phyloP scores from a whole-genome alignment of 1,140 invertebrate genomes.

The Phymastichus coffea region DNA sequence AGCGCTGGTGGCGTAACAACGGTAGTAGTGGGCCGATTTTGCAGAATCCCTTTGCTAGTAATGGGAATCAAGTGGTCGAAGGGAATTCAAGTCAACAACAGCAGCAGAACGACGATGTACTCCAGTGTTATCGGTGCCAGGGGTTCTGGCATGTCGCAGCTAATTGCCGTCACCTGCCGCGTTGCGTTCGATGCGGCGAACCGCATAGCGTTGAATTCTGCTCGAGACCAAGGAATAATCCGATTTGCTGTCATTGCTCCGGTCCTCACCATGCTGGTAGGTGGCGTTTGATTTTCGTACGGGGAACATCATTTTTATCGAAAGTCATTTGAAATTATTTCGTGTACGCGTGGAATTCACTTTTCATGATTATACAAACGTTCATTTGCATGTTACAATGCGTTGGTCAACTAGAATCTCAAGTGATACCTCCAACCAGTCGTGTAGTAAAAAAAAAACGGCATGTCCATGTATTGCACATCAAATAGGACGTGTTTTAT shows the following conservation, averaged over 20 bases:
- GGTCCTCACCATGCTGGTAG: conserved; percentile 59
- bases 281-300: conserved; percentile 1
- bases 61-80: neutral
- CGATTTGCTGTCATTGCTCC: conserved; percentile 58
- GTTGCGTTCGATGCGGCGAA: conserved; percentile 60
- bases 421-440: too few relatives aligned
- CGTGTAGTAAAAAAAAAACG: too few relatives aligned
- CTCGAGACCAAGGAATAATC: conserved; percentile 52
- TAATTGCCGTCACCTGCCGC: conserved; percentile 53
- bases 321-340: too few relatives aligned
- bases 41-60: neutral
- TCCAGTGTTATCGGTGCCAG: conserved; percentile 58
- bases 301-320: too few relatives aligned
- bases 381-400: too few relatives aligned
- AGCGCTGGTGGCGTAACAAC: conserved; percentile 45
- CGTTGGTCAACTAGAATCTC: too few relatives aligned
- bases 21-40: conserved; percentile 1
- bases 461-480: too few relatives aligned
- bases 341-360: too few relatives aligned
- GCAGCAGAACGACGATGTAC: conserved; percentile 42
- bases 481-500: too few relatives aligned
- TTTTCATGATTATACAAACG: too few relatives aligned
- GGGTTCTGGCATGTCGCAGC: conserved; percentile 61
- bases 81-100: conserved; percentile 25
- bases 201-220: conserved; percentile 57